Percentiles rank a stretch among this genome's conserved stretches.
Evolutionary conservation across 2,797 vertebrate species (phyloP).

Genomic region (Myotis planiceps): DNA sequence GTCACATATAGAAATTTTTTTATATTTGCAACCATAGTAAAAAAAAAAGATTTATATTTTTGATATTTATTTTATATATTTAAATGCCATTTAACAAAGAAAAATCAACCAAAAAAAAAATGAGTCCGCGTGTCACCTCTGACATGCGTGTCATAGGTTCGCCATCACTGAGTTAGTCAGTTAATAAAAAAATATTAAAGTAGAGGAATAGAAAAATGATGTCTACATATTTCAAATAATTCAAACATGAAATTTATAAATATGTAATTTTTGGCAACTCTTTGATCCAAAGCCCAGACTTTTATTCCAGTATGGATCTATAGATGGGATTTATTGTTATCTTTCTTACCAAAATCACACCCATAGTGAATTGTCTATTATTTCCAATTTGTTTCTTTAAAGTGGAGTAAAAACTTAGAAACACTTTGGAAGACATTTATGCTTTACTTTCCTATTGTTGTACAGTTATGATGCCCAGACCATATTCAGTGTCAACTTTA

Average conservation of each 20-base stretch:
- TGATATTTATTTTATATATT: no score
- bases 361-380: neutral
- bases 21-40: no score
- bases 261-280: neutral
- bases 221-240: neutral
- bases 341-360: neutral
- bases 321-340: neutral
- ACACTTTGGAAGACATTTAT: neutral
- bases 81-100: no score
- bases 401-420: neutral
- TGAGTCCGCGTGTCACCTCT: no score
- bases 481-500: neutral
- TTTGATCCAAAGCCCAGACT: neutral
- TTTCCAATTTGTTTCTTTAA: neutral
- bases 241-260: neutral
- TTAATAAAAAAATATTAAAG: neutral
- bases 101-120: no score
- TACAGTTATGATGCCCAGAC: neutral
- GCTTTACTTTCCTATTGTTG: neutral
- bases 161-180: neutral
- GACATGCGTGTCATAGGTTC: no score
- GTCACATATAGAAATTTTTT: no score
- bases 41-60: no score
- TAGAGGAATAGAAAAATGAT: neutral
- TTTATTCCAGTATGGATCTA: neutral